Conservation (phyloP, 2,888 invertebrate genomes). For the Tortricodes alternella region DNA sequence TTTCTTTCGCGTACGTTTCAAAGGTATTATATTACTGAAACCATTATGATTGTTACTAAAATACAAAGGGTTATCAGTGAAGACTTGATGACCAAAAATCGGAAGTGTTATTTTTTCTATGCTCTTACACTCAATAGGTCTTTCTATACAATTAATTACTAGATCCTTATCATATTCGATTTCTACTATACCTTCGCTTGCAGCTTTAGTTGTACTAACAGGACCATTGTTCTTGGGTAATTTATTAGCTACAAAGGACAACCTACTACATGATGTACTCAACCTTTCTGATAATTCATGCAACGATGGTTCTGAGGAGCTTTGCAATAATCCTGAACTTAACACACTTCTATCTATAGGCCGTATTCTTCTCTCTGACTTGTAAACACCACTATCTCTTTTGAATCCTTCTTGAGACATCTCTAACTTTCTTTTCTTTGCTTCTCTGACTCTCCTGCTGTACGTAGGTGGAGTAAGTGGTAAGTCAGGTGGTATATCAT, state of each 20-base stretch:
- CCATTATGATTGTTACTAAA: slow-evolving; percentile 69
- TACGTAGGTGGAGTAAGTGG: slow-evolving; percentile 72
- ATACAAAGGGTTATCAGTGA: slow-evolving; percentile 77
- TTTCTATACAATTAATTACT: slow-evolving; percentile 71
- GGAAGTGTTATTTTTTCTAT: slow-evolving; percentile 72
- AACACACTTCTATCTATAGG: slow-evolving; percentile 53
- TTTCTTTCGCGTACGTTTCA: slow-evolving; percentile 74
- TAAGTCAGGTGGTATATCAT: slow-evolving; percentile 64
- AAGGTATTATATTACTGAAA: slow-evolving; percentile 60
- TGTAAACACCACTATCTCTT: slow-evolving; percentile 64
- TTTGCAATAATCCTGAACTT: slow-evolving; percentile 59
- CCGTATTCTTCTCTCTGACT: slow-evolving; percentile 70
- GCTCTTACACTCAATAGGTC: slow-evolving; percentile 52
- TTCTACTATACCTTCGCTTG: slow-evolving; percentile 78
- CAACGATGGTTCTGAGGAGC: slow-evolving; percentile 70
- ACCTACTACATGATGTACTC: slow-evolving; percentile 56
- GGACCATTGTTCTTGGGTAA: slow-evolving; percentile 44
- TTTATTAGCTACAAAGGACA: slow-evolving; percentile 54
- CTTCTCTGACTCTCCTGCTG: slow-evolving; percentile 74
- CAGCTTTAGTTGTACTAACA: slow-evolving; percentile 69
- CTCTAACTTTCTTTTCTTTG: slow-evolving; percentile 75
- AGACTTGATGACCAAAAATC: slow-evolving; percentile 75
- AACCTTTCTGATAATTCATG: slow-evolving; percentile 67
- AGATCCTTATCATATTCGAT: slow-evolving; percentile 81
- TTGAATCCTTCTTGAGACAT: slow-evolving; percentile 66